Evolutionary conservation across 2,113 vertebrate genomes (phyloP), one percentile per base, ranked within the genome.

Genomic region (Phylloscopus whistleri): DNA sequence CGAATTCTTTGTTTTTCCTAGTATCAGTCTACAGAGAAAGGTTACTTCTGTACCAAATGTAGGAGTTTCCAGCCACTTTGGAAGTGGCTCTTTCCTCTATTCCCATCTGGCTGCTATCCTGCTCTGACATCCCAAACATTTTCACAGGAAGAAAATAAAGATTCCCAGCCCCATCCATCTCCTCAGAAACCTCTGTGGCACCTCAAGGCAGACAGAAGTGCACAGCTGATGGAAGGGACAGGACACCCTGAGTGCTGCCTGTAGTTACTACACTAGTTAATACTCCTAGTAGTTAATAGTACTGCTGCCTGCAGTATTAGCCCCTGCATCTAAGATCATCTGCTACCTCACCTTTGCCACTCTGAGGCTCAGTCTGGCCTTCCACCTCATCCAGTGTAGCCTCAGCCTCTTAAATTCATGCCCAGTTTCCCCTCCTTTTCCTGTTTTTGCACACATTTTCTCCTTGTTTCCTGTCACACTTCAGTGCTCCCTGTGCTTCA

Each of bases 401-500:
- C 63, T 12, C 33, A 43, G 16, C 10, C 46, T 84, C 66, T 84
- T 63, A 68, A 84, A 90, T 88, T 84, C 56, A 86, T 3, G 0
- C 27, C 17, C 12, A 31, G 14, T 79, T 93, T 95, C 64, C 41
- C n/a, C 62, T 92, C 82, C 80, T 73, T 90, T 95, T 96, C 93
- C 92, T 95, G 94, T 95, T 96, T 96, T 76, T 76, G 41, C 4
- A 11, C 20, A 52, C 23, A 72, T 68, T 88, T 93, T 90, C 66
- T 84, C 35, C 43, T 80, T 19, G 0, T 53, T 94, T 95, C 90
- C 95, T 96, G 88, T 87, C 73, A 84, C 37, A 39, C 35, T 75
- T 90, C 73, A 81, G 49, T 39, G 41, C 37, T 84, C 52, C 33
- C 44, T 3, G 3, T 68, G 58, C 69, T 70, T 92, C 64, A 89